Base-by-base conservation (phyloP, 2,113 vertebrate species). In the Periophthalmus modestus region DNA sequence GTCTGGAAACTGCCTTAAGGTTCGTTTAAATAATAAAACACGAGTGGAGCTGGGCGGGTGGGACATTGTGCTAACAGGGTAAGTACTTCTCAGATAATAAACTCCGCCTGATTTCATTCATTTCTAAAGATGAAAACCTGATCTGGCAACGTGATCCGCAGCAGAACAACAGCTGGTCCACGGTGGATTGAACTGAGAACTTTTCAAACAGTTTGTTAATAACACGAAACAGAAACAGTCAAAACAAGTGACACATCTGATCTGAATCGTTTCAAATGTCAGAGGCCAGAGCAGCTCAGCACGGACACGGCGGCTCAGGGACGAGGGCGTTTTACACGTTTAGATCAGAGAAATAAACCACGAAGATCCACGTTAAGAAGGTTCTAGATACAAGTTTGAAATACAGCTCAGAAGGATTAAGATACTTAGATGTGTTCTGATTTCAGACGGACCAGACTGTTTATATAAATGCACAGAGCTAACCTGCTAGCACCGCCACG, bases 141-240 rank as follows among this genome's bases (percentile, higher is more conserved):
- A 81, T 24, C 28, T 47, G 61, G 79, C 19, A 68, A 75, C 24
- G 5, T 15, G 48, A 79, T 71, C 74, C 12, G 16, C 23, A 6
- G 16, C 21, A 18, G 61, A 18, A 73, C 63, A 66, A 75, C 13
- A 63, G 71, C 65, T 28, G 19, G 16, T 36, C 66, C 21, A 58
- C 21, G 57, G 59, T 55, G 39, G 16, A 67, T n/a, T 13, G 62
- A 19, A 69, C 68, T 76, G 66, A 70, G 15, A 13, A 7, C n/a
- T 79, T 62, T 66, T 73, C 71, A 71, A 68, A 73, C 16, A 21
- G 39, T 54, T 0, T n/a, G 55, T 34, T 55, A 74, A 5, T 21
- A 18, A 36, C 15, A 18, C 15, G 39, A 50, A 57, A 21, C 54
- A 3, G 48, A 63, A 66, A 18, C 19, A 21, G 52, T 57, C 23